A percentile compares a stretch with the other conserved stretches of the same genome.
Conservation (phyloP, 2,797 vertebrate species). For the Delichon dasypus region DNA sequence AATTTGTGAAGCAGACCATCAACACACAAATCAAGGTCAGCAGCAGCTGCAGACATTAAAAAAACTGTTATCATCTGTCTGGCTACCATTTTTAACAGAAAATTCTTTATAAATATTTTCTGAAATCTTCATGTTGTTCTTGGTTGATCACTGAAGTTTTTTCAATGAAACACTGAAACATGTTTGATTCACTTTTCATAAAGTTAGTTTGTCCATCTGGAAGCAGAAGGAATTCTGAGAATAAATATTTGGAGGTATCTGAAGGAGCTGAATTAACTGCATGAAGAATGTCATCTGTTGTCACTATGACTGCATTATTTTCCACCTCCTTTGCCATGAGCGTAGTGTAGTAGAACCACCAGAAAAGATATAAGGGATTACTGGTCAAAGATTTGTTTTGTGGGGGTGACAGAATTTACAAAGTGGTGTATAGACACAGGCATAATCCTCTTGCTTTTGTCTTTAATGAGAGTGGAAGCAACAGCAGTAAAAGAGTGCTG, state of each 20-base stretch:
- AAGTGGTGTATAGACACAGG: neutral
- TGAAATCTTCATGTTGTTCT: neutral
- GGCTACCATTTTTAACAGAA: neutral
- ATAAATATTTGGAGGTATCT: neutral
- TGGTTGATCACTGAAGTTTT: neutral
- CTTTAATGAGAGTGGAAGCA: neutral
- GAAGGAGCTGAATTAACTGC: neutral
- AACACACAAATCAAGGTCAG: neutral
- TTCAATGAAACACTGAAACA: neutral
- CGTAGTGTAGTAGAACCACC: neutral
- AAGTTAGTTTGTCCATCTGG: neutral
- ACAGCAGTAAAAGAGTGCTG: neutral
- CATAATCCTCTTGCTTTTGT: neutral
- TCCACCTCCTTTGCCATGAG: neutral
- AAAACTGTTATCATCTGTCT: neutral
- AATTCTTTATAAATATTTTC: neutral
- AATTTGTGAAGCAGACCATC: neutral
- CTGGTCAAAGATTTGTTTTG: neutral
- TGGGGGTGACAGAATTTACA: neutral
- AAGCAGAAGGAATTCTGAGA: neutral
- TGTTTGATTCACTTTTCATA: neutral
- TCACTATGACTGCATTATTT: neutral
- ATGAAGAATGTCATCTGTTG: neutral
- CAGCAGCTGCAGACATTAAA: neutral
- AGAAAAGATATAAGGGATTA: neutral